Percentiles rank a stretch among this genome's conserved stretches.
phyloP scores from a whole-genome alignment of 1,140 invertebrate genomes.

The Sarcophaga bullata region DNA sequence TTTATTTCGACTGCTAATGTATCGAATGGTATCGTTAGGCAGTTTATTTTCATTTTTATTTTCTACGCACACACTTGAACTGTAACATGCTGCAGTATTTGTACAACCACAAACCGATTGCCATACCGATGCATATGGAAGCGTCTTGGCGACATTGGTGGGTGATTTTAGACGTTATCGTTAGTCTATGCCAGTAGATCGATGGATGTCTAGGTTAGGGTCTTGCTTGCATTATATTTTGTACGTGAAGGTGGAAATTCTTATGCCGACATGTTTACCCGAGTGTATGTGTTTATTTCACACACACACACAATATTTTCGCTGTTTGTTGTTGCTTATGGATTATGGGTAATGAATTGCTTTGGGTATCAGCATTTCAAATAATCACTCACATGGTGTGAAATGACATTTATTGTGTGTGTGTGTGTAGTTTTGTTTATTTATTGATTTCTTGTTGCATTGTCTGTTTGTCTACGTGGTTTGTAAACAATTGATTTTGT shows the following conservation, averaged over 20 bases:
- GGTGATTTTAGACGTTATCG: neutral
- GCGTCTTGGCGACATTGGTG: constrained; percentile 13
- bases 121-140: neutral
- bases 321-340: neutral
- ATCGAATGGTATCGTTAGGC: too few species aligned
- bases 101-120: too few species aligned
- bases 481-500: constrained; percentile 2
- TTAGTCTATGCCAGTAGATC: neutral
- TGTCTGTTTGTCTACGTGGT: too few species aligned
- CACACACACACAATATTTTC: neutral
- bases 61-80: too few species aligned
- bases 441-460: too few species aligned
- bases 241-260: neutral
- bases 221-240: neutral
- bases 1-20: too few species aligned
- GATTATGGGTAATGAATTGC: neutral
- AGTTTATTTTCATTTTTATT: too few species aligned
- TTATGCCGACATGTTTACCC: neutral
- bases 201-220: constrained; percentile 6
- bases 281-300: neutral
- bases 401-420: constrained; percentile 12
- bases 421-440: neutral
- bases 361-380: too few species aligned
- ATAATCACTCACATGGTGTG: neutral
- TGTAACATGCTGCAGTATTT: too few species aligned